Conservation (phyloP, 2,797 vertebrate genomes). For the Etheostoma nigrum region DNA sequence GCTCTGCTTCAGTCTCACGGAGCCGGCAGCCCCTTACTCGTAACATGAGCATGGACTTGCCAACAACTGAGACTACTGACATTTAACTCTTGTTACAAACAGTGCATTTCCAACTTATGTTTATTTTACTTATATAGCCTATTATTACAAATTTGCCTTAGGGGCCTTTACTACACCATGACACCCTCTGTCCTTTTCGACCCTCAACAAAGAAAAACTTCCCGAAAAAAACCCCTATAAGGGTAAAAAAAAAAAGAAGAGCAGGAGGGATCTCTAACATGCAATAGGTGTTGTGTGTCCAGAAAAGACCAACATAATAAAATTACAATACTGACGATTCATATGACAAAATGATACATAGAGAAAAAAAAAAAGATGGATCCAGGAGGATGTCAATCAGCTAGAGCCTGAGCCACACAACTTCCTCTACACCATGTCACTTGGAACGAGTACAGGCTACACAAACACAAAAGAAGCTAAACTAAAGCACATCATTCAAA, state of each 20-base stretch:
- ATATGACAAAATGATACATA: no score
- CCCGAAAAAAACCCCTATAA: no score
- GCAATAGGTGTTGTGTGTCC: no score
- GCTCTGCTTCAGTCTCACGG: not conserved
- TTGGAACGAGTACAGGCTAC: not conserved
- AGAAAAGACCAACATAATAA: not conserved
- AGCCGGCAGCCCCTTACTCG: constrained; percentile 26
- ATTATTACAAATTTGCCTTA: not conserved
- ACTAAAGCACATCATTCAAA: not conserved
- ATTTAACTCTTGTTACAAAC: constrained; percentile 61
- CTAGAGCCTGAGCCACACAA: not conserved
- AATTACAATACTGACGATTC: no score
- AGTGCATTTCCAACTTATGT: not conserved
- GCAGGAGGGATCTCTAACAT: no score
- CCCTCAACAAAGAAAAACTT: no score
- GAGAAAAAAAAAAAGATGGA: no score
- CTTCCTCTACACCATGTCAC: not conserved
- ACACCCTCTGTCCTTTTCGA: no score
- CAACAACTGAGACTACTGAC: constrained; percentile 50
- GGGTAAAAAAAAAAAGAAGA: no score
- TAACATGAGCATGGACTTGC: constrained; percentile 34
- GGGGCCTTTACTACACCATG: not conserved
- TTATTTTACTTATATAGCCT: not conserved
- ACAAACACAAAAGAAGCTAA: not conserved
- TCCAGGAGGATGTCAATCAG: not conserved